Evolutionary conservation across 2,888 invertebrate species (phyloP), one percentile per base, ranked within the genome.

Genomic region (Patella caerulea): DNA sequence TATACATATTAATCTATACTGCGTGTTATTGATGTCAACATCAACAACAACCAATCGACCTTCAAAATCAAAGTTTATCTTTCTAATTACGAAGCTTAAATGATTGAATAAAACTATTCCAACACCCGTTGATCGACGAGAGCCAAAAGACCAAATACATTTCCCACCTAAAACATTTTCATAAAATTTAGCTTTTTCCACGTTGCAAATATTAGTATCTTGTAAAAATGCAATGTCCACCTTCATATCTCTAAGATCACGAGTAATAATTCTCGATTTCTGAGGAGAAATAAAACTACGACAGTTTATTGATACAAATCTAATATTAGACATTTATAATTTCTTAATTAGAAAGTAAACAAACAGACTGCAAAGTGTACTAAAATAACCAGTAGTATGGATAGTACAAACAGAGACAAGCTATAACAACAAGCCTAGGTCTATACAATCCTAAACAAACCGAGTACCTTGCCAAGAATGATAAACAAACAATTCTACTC

Each of bases 271-370:
- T 65, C 65, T 65, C 19, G 65, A 65, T 65, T 65, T 65, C 65
- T 65, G 65, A 65, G 24, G 19, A 65, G 65, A 65, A 11, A 65
- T 24, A 24, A 65, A 65, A 65, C 65, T 65, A 65, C 65, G 65
- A 65, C 65, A 65, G 65, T 65, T 65, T 14, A 65, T 65, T 65
- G 65, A 24, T 65, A 65, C 19, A 65, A 24, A 24, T n/a, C 17
- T 56, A 56, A 56, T 56, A 56, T 56, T 56, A 15, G 56, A 3
- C 56, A 56, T 56, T 56, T 56, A 56, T 17, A n/a, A 56, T 15
- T 56, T 56, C 17, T 17, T 15, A 56, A 17, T 56, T 17, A 56
- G 56, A 56, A 56, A 56, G n/a, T 17, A 17, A 56, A 56, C 45
- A 45, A 45, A 45, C 45, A 45, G 45, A 45, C 45, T 45, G 45